Conservation (phyloP, 2,797 vertebrate genomes). For the Limosa lapponica region DNA sequence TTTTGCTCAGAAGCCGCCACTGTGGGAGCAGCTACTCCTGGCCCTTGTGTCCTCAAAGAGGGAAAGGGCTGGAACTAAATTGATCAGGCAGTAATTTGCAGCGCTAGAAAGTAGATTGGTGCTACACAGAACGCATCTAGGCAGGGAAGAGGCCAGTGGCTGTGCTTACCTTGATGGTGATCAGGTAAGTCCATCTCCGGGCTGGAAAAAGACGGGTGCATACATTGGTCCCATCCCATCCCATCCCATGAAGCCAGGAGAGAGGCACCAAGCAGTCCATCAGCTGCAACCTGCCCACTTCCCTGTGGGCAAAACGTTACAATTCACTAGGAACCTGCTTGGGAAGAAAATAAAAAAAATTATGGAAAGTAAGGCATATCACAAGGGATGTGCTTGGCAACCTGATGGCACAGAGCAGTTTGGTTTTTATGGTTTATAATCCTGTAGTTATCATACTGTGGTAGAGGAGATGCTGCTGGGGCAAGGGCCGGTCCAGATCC, state of each 20-base stretch:
- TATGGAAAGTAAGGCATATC: background rate
- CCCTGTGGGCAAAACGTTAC: background rate
- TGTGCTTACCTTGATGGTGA: accelerated
- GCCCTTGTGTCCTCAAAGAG: accelerated
- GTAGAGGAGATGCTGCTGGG: background rate
- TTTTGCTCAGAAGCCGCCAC: background rate
- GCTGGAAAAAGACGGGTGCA: accelerated
- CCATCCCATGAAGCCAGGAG: background rate
- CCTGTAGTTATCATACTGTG: accelerated
- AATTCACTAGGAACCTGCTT: background rate
- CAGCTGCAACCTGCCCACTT: background rate
- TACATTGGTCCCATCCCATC: background rate
- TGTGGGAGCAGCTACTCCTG: background rate
- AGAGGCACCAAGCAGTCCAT: background rate
- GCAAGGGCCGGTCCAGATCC: background rate
- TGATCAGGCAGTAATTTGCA: accelerated
- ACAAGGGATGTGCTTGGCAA: background rate
- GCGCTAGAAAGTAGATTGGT: background rate
- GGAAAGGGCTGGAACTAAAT: background rate
- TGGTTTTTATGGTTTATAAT: background rate
- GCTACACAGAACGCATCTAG: accelerated
- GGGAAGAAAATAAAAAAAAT: background rate
- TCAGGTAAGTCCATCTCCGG: background rate
- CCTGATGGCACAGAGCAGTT: background rate
- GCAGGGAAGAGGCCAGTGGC: accelerated